phyloP scores from a whole-genome alignment of 2,888 invertebrate species.

The Mimas tiliae region DNA sequence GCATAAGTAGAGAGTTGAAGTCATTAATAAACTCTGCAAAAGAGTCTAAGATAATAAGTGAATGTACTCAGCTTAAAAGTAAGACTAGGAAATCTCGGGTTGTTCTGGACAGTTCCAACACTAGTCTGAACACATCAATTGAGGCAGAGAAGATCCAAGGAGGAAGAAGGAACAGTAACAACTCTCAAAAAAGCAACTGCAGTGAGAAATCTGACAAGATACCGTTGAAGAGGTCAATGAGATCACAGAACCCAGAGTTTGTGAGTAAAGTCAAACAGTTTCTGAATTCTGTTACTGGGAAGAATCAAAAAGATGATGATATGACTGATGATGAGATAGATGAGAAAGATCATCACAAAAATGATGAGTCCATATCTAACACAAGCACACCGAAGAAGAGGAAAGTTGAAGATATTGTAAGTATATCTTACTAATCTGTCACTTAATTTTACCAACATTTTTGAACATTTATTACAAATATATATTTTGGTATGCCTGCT shows the following conservation, averaged over 20 bases:
- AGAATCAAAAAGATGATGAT: constrained; percentile 61
- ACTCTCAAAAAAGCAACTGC: constrained; percentile 66
- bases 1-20: constrained; percentile 85
- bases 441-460: too few species aligned
- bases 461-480: too few species aligned
- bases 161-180: constrained; percentile 62
- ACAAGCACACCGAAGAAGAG: constrained; percentile 51
- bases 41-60: constrained; percentile 87
- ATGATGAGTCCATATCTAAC: constrained; percentile 39
- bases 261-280: constrained; percentile 86
- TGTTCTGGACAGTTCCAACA: constrained; percentile 73
- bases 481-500: too few species aligned
- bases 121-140: constrained; percentile 69
- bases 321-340: constrained; percentile 53
- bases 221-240: constrained; percentile 78
- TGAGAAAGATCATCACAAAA: constrained; percentile 47
- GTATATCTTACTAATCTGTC: constrained; percentile 17
- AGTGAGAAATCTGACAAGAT: constrained; percentile 71
- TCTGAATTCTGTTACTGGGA: constrained; percentile 81
- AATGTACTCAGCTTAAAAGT: constrained; percentile 82
- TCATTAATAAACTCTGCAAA: constrained; percentile 87
- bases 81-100: constrained; percentile 77
- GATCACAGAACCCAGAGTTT: constrained; percentile 87
- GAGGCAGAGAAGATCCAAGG: constrained; percentile 63
- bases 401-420: constrained; percentile 40